Evolutionary conservation across 2,888 invertebrate genomes (phyloP).

Genomic region (Ephialtes manifestator): DNA sequence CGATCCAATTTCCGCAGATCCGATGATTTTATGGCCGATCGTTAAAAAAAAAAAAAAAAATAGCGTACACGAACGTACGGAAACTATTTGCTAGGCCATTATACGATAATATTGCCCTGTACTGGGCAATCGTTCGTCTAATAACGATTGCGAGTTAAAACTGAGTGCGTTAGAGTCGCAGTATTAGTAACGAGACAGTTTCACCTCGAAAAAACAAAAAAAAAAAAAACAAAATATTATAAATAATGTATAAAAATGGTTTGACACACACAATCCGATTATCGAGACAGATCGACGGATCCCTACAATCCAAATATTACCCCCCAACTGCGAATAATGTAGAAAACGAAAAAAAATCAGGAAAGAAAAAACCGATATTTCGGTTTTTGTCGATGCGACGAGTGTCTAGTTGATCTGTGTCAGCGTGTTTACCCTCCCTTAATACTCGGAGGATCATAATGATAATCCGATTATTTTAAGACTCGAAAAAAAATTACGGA

Average conservation of each 20-base stretch:
- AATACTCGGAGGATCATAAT: conserved; percentile 33
- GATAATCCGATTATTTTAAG: conserved; percentile 42
- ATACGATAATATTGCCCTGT: conserved; percentile 29
- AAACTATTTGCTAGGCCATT: conserved; percentile 52
- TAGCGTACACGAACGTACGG: conserved; percentile 53
- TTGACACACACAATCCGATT: conserved; percentile 57
- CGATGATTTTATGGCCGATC: conserved; percentile 64
- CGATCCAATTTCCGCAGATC: conserved; percentile 56
- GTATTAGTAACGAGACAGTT: conserved; percentile 68
- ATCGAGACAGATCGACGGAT: conserved; percentile 48
- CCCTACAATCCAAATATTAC: conserved; percentile 57
- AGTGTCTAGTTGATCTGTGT: conserved; percentile 23
- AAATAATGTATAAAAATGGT: conserved; percentile 67
- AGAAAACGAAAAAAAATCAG: not conserved
- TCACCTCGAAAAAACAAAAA: conserved; percentile 65
- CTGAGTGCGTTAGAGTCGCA: conserved; percentile 69
- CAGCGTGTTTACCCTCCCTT: conserved; percentile 16
- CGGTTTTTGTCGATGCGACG: conserved; percentile 34
- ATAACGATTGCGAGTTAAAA: conserved; percentile 65
- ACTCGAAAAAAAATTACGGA: conserved; percentile 15
- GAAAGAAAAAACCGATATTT: conserved; percentile 27
- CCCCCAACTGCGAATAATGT: conserved; percentile 32
- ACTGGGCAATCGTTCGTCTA: conserved; percentile 55
- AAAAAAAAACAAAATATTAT: conserved; percentile 60
- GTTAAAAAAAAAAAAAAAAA: no score